Base-by-base conservation (phyloP, 2,797 vertebrate species). In the Neostethus bicornis region DNA sequence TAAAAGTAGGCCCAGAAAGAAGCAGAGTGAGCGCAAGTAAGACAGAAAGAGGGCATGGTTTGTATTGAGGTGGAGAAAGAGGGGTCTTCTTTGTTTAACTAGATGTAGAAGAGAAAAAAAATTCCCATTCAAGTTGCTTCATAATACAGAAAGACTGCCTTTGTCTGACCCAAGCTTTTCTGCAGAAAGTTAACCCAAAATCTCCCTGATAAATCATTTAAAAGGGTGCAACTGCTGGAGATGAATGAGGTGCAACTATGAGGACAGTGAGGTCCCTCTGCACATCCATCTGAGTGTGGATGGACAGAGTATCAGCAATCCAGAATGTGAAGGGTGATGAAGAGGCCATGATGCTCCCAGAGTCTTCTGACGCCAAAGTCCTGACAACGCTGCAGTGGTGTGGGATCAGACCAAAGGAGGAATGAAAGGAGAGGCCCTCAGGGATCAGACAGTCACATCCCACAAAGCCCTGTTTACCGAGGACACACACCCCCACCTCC, bases 401-500 rank as follows among this genome's bases (percentile, higher is more conserved):
- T 62, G 67, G 74, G 83, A 83, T 76, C 69, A 86, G 79, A 70
- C 57, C 29, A 58, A 70, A 51, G 44, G 53, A 60, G 48, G 66
- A 81, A 80, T 79, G 80, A 88, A 79, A 75, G 61, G 60, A 73
- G 77, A 85, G 83, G 77, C 79, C 85, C 79, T 72, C 42, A 39
- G 81, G 85, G 85, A 89, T 89, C 85, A 90, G 88, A 89, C 87
- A 88, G 90, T 87, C 90, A 87, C 83, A 82, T 89, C 86, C 71
- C 86, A 91, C 87, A 92, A 90, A 86, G 85, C 78, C 74, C 68
- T 91, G 89, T 92, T 92, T 90, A 90, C 87, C 78, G 77, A 89
- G 79, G 84, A 88, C 80, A 90, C 83, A 88, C 86, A 81, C 59
- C 65, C 65, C 64, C 52, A 45, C 78, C 50, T 19, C 48, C 26